A percentile compares a stretch with the other conserved stretches of the same genome.
Evolutionary conservation across 2,113 vertebrate species (phyloP).

Genomic region (Phycodurus eques): DNA sequence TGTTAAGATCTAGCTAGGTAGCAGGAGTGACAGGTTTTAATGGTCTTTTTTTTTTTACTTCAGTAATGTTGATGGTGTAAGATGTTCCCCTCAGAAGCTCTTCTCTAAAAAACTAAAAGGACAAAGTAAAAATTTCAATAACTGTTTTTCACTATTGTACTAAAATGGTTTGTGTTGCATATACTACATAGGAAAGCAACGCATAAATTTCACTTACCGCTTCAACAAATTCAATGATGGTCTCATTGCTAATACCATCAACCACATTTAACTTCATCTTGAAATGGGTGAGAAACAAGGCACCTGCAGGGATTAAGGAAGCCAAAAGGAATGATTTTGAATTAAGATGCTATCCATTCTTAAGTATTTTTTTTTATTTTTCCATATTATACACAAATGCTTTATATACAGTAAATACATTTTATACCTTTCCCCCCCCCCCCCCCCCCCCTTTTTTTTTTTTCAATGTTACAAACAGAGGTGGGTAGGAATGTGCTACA

Average conservation of each 20-base stretch:
- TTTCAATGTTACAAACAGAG: too few species aligned
- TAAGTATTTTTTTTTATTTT: background rate
- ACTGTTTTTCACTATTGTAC: background rate
- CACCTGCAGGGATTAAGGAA: background rate
- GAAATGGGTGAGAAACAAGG: background rate
- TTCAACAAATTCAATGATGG: slow-evolving; percentile 9
- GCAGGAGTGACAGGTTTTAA: background rate
- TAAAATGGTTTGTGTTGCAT: background rate
- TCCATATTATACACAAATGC: background rate
- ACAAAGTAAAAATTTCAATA: background rate
- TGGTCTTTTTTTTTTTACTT: background rate
- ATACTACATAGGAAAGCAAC: background rate
- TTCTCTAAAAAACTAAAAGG: slow-evolving; percentile 30
- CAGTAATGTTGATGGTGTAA: background rate
- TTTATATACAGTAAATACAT: too few species aligned
- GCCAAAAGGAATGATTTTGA: background rate
- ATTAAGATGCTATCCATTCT: background rate
- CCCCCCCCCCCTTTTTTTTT: too few species aligned
- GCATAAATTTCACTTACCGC: slow-evolving; percentile 21
- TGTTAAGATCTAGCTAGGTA: background rate
- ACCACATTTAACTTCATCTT: slow-evolving; percentile 17
- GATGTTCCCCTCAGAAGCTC: slow-evolving; percentile 7
- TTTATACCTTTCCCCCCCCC: too few species aligned
- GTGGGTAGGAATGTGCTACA: too few species aligned
- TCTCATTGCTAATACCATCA: slow-evolving; percentile 23